Evolutionary conservation across 2,888 invertebrate species (phyloP), one percentile per base, ranked within the genome.

Genomic region (Megastigmus dorsalis): DNA sequence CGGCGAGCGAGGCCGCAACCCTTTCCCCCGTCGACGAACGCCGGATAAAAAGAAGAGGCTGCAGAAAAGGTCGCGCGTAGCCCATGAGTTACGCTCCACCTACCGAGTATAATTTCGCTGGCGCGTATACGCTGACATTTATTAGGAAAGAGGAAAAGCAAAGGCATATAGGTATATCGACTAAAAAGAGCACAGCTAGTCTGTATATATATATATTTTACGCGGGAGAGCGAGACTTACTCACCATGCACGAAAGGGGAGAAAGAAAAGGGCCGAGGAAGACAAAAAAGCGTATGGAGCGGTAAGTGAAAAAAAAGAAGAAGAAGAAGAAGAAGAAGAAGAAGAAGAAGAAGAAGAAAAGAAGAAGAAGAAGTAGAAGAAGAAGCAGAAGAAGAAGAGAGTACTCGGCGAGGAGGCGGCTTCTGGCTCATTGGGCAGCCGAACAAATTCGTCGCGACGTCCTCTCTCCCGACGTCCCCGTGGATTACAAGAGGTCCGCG

Each of bases 381-480:
- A n/a, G n/a, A n/a, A n/a, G n/a, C n/a, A n/a, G n/a, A 63, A 77
- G 76, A 74, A 76, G 71, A 52, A 69, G 48, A 60, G n/a, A 63
- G 75, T 48, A 77, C 15, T 15, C 74, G 28, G 28, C 1, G 48
- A 74, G 60, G 67, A 65, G 76, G 83, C 82, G 83, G 78, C 80
- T 87, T 86, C 85, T 85, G 84, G 85, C 86, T 87, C 87, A 87
- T 87, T 85, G 87, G 81, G 78, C 84, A 84, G 77, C 76, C 74
- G 80, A 81, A 86, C 85, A 86, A 85, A 87, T 87, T 84, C 85
- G 84, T 86, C 84, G 84, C 82, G 87, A 87, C 87, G 84, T 84
- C 74, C 66, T 77, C 66, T 77, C 59, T 73, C 59, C 77, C 79
- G 79, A 79, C 80, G 77, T 80, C 78, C 77, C 77, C 77, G 77